Percentiles rank a stretch among this genome's conserved stretches.
phyloP scores from a whole-genome alignment of 2,888 invertebrate genomes.

The Caenorhabditis panamensis region DNA sequence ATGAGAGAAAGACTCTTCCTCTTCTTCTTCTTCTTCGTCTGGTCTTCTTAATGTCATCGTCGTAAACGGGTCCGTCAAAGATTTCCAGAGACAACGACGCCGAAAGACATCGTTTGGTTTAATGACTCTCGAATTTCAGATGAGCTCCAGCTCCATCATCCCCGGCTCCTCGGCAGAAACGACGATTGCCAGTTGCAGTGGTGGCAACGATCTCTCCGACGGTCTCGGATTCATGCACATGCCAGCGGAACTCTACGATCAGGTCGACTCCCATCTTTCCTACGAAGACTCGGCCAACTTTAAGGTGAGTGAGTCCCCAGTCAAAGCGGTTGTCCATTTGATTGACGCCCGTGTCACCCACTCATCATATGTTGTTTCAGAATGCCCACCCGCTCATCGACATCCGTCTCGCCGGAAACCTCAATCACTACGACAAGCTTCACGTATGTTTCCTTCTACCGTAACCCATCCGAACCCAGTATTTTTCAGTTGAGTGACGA shows the following conservation, averaged over 20 bases:
- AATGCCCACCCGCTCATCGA: conserved; percentile 44
- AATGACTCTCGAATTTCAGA: conserved; percentile 54
- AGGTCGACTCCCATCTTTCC: conserved; percentile 67
- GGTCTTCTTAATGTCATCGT: conserved; percentile 49
- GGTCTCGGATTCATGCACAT: conserved; percentile 56
- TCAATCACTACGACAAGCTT: conserved; percentile 53
- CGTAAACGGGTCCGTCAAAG: conserved; percentile 43
- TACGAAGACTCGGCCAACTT: conserved; percentile 70
- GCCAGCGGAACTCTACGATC: conserved; percentile 65
- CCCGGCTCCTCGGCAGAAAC: background rate
- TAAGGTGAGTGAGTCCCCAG: conserved; percentile 60
- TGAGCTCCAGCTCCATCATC: conserved; percentile 33
- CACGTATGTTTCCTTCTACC: conserved; percentile 32
- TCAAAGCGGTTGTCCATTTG: background rate
- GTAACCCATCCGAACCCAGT: background rate
- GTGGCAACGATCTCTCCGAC: conserved; percentile 3
- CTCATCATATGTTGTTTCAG: conserved; percentile 13
- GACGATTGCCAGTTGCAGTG: background rate
- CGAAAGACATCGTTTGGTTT: conserved; percentile 35
- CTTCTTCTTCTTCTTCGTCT: conserved; percentile 26
- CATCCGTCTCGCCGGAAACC: conserved; percentile 38
- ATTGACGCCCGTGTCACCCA: conserved; percentile 1
- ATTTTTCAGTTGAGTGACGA: conserved; percentile 66
- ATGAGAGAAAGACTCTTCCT: conserved; percentile 45
- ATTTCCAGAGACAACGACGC: conserved; percentile 32